phyloP scores from a whole-genome alignment of 2,888 invertebrate genomes.

The Octodonta nipae region DNA sequence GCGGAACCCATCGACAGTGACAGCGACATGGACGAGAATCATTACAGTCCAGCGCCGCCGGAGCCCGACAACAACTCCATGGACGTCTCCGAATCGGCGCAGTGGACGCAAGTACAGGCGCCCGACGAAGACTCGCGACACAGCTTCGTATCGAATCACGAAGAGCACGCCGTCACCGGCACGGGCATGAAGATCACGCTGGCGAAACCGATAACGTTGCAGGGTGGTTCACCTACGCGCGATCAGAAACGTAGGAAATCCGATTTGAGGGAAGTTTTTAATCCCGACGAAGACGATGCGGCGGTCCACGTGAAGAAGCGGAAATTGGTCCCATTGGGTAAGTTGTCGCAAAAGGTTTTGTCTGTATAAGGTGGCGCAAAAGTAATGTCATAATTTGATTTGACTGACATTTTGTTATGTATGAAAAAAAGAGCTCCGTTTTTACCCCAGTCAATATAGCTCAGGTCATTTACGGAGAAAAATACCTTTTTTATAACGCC shows the following conservation, averaged over 20 bases:
- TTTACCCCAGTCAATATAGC: no score
- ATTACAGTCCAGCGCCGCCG: slow-evolving; percentile 28
- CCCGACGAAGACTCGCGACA: slow-evolving; percentile 38
- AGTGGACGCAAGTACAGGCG: slow-evolving; percentile 35
- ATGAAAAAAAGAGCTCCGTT: no score
- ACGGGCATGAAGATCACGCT: slow-evolving; percentile 35
- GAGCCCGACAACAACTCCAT: slow-evolving; percentile 22
- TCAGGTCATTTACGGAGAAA: no score
- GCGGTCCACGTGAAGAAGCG: slow-evolving; percentile 50
- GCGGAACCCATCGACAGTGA: slow-evolving; percentile 66
- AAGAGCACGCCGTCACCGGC: slow-evolving; percentile 26
- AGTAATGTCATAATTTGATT: background rate
- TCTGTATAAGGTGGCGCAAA: background rate
- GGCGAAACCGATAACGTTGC: slow-evolving; percentile 32
- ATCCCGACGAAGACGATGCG: slow-evolving; percentile 65
- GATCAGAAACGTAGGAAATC: slow-evolving; percentile 53
- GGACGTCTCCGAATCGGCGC: slow-evolving; percentile 27
- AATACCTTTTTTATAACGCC: no score
- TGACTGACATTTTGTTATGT: no score
- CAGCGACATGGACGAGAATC: slow-evolving; percentile 37
- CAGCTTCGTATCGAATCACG: slow-evolving; percentile 34
- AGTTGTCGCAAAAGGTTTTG: slow-evolving; percentile 9
- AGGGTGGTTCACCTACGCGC: slow-evolving; percentile 33
- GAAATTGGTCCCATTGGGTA: slow-evolving; percentile 65
- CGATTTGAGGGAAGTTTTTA: slow-evolving; percentile 73